A percentile compares a stretch with the other conserved stretches of the same genome.
These are phyloP conservation scores for Phaethornis superciliosus DNA, from an alignment of 2,113 vertebrate genomes.

Conservation along the genomic window DNA sequence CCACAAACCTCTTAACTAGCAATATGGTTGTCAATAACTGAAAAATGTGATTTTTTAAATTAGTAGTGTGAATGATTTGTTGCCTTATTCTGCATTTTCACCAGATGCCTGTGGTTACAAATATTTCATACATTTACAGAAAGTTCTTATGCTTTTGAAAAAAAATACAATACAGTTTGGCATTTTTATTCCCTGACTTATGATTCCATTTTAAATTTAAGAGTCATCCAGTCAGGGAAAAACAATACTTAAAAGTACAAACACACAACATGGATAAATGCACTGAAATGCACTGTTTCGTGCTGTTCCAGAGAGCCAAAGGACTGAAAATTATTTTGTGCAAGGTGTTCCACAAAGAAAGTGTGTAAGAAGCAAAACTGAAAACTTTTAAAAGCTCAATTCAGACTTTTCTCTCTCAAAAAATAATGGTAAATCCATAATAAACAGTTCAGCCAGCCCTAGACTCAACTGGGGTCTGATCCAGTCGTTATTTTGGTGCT, in stretches of 20 bases:
- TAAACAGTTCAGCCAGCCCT: conserved; percentile 19
- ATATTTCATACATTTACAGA: neutral
- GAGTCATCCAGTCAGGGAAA: neutral
- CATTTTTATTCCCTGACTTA: conserved; percentile 29
- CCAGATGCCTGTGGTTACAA: neutral
- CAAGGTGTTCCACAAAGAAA: conserved; percentile 9
- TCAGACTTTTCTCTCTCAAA: neutral
- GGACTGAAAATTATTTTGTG: neutral
- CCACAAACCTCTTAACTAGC: neutral
- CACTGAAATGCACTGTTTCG: neutral
- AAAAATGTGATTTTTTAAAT: neutral
- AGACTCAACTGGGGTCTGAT: conserved; percentile 12
- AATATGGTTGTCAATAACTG: neutral
- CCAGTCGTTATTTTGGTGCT: conserved; percentile 54
- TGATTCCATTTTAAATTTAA: conserved; percentile 29
- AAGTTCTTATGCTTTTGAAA: conserved; percentile 15
- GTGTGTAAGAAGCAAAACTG: neutral
- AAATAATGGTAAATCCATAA: conserved; percentile 44
- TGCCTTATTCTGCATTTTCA: conserved; percentile 1
- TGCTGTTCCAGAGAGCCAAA: neutral
- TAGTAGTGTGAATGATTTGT: neutral
- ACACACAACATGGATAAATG: neutral
- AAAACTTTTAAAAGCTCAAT: neutral
- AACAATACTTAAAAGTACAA: conserved; percentile 3
- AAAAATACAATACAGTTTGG: neutral